Evolutionary conservation across 2,888 invertebrate genomes (phyloP).

Genomic region (Diarsia mendica): DNA sequence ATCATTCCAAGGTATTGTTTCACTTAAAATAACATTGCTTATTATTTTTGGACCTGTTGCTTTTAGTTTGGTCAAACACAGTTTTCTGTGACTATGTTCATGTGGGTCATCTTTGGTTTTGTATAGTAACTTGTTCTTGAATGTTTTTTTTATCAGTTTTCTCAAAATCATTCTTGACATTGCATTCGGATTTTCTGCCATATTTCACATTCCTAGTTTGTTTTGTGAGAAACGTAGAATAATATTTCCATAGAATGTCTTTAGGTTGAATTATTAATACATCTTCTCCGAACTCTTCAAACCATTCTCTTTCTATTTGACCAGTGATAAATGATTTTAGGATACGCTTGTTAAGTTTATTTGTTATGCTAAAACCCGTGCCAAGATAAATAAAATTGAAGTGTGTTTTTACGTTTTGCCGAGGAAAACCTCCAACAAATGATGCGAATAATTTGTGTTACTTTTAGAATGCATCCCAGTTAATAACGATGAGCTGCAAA

Average conservation of each 20-base stretch:
- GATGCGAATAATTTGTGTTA: conserved; percentile 50
- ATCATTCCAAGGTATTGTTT: conserved; percentile 47
- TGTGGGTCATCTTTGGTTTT: neutral
- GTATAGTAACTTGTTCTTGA: neutral
- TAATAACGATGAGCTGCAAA: conserved; percentile 33
- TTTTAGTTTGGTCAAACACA: conserved; percentile 24
- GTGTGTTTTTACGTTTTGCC: conserved; percentile 53
- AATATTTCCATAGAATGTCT: conserved; percentile 33
- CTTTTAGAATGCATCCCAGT: conserved; percentile 57
- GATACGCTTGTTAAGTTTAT: conserved; percentile 77
- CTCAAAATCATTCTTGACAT: neutral
- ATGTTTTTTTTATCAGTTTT: neutral
- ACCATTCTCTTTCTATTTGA: conserved; percentile 69
- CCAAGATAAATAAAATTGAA: conserved; percentile 75
- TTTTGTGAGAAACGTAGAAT: conserved; percentile 33
- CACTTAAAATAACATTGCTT: conserved; percentile 31
- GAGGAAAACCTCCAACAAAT: conserved; percentile 52
- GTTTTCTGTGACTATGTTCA: neutral
- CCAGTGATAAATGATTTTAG: conserved; percentile 77
- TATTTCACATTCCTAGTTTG: neutral
- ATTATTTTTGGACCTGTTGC: conserved; percentile 32
- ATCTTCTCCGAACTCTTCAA: conserved; percentile 57
- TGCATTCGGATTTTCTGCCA: neutral
- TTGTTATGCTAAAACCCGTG: conserved; percentile 75
- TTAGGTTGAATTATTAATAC: conserved; percentile 47